Base-by-base conservation (phyloP, 2,888 invertebrate genomes). In the Xanthia icteritia region DNA sequence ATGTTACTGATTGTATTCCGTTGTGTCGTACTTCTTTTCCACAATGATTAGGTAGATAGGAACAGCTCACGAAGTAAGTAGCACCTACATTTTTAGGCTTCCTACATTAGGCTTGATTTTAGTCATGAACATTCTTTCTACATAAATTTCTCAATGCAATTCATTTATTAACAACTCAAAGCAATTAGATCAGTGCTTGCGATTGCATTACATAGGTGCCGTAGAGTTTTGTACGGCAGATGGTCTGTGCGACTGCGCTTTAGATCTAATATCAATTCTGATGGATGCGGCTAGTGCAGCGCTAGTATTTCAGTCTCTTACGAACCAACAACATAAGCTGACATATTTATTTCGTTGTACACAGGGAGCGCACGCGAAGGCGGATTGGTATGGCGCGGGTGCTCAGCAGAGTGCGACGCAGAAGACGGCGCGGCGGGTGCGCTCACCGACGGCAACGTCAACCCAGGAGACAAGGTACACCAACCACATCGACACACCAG, bases 391-490 rank as follows among this genome's bases (percentile, higher is more conserved):
- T 97, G 97, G 97, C 96, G 97, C 94, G 97, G 97, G 95, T 95
- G 96, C 93, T 93, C 96, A 95, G 95, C 95, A 94, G 94, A 95
- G 93, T 95, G 95, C 95, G 96, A 95, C 95, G 94, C 96, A 94
- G 96, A 96, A 91, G 96, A 95, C 93, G 96, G 95, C 94, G 91
- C 96, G 93, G 92, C 96, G 94, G 96, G 96, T 94, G 92, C 97
- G 94, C 95, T 96, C 94, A 92, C 96, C 95, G 97, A 96, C 94
- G 94, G 97, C 94, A 97, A 97, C 97, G 92, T 96, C 97, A 96
- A 97, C 97, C 97, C 97, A 97, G 97, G 97, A 97, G 97, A 97
- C 97, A 97, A 97, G 97, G 97, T 96, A 84, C 5, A 51, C 5
- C 45, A 15, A 15, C 45, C 45, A 45, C 45, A 45, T 45, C 45